Evolutionary conservation across 2,113 vertebrate species (phyloP), one percentile per base, ranked within the genome.

Genomic region (Leucopsar rothschildi): DNA sequence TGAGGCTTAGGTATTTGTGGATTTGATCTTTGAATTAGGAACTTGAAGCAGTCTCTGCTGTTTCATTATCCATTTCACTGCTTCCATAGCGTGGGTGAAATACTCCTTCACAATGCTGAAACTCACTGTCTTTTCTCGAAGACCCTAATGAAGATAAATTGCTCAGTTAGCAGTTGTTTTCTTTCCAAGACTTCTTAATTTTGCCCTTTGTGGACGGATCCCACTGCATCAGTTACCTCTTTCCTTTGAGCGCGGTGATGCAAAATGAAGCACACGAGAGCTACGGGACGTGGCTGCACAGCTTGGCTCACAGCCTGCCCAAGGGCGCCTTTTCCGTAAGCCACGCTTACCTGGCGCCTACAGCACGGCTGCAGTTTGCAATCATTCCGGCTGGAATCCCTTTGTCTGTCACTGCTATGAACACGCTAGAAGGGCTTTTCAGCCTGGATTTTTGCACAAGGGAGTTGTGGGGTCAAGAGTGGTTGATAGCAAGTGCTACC

Each of bases 141-240:
- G 73, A 88, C 28, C 33, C 49, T 92, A 75, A 96, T 92, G 81
- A 92, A 91, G 91, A 89, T 61, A 82, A 92, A 92, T 55, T 8
- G 10, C 81, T 53, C 65, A 61, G 57, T 82, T 88, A 82, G 86
- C 61, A 76, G 37, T 76, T 95, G 47, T 89, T 95, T 97, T 95
- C 83, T 92, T 93, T 94, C 61, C 70, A 85, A 80, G 70, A 79
- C 66, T 55, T 88, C 82, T 77, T 86, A 60, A 86, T 82, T 96
- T 92, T 89, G 47, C 56, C 70, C n/a, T 91, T 93, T 82, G 72
- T 90, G 28, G 47, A n/a, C 82, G n/a, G 61, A 53, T 95, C 70
- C 75, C 86, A 56, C 40, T 85, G 15, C 11, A 61, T 64, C 69
- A 72, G 20, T 31, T 93, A 52, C 20, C 31, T 93, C 76, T 90